phyloP scores from a whole-genome alignment of 2,888 invertebrate species.

The Lasioglossum calceatum region DNA sequence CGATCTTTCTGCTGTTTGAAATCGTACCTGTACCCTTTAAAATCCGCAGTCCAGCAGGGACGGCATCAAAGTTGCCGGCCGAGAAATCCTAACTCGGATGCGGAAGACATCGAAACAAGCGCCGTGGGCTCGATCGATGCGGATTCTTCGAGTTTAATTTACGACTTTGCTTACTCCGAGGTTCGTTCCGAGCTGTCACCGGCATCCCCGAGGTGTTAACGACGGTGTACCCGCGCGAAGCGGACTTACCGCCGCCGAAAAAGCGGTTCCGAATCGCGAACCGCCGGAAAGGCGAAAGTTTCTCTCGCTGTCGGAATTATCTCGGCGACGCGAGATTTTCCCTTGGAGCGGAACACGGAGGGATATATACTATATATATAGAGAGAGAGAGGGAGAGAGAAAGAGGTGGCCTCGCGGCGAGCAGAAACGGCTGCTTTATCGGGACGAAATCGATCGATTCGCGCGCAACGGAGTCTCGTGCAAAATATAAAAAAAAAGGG shows the following conservation, averaged over 20 bases:
- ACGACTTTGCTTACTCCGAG: not conserved
- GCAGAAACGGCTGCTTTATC: slow-evolving; percentile 71
- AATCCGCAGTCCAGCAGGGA: not conserved
- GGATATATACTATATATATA: not conserved
- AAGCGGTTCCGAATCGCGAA: not conserved
- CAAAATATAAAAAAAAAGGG: slow-evolving; percentile 62
- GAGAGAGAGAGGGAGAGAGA: not conserved
- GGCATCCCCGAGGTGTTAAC: no score
- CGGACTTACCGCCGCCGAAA: not conserved
- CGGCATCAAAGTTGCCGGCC: not conserved
- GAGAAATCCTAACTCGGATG: not conserved
- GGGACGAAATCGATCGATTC: slow-evolving; percentile 70
- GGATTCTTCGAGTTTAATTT: slow-evolving; percentile 6
- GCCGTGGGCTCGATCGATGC: not conserved
- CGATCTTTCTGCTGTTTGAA: not conserved
- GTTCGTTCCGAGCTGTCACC: not conserved
- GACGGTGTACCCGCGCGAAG: not conserved
- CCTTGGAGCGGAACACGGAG: slow-evolving; percentile 12
- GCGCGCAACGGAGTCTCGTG: slow-evolving; percentile 62
- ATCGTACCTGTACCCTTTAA: not conserved
- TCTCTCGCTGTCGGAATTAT: slow-evolving; percentile 35
- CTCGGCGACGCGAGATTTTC: slow-evolving; percentile 33
- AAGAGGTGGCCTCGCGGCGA: slow-evolving; percentile 35
- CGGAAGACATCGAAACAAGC: not conserved
- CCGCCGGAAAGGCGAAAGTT: not conserved